These are phyloP conservation scores for Sphyrna mokarran DNA, from an alignment of 2,113 vertebrate species.

Conservation along the genomic window DNA sequence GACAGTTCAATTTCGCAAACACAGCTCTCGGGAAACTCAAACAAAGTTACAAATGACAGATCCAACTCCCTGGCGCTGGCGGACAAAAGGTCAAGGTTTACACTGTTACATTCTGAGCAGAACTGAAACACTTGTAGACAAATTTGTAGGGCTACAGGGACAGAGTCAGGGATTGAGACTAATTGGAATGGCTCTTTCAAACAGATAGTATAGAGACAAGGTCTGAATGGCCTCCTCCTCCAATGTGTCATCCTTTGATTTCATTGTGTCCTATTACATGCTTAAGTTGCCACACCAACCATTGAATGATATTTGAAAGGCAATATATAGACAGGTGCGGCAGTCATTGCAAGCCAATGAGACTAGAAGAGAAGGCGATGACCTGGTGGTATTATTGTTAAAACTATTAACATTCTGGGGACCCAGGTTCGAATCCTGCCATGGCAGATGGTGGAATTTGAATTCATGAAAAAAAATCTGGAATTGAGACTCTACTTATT, in stretches of 20 bases:
- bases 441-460: no score
- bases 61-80: not conserved
- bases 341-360: not conserved
- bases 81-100: not conserved
- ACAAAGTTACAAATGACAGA: not conserved
- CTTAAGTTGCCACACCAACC: not conserved
- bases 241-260: not conserved
- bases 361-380: no score
- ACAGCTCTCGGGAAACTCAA: not conserved
- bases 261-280: not conserved
- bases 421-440: no score
- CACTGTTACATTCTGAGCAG: not conserved
- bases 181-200: not conserved
- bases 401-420: no score
- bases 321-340: not conserved
- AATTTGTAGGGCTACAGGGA: not conserved
- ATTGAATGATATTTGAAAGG: not conserved
- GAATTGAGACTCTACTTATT: no score
- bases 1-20: not conserved
- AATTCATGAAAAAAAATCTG: no score
- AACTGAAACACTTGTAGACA: not conserved
- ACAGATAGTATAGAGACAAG: no score
- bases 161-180: not conserved
- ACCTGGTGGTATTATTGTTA: no score
- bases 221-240: not conserved